These are phyloP conservation scores for Lithobates sylvaticus DNA, from an alignment of 2,797 vertebrate species.

Conservation along the genomic window DNA sequence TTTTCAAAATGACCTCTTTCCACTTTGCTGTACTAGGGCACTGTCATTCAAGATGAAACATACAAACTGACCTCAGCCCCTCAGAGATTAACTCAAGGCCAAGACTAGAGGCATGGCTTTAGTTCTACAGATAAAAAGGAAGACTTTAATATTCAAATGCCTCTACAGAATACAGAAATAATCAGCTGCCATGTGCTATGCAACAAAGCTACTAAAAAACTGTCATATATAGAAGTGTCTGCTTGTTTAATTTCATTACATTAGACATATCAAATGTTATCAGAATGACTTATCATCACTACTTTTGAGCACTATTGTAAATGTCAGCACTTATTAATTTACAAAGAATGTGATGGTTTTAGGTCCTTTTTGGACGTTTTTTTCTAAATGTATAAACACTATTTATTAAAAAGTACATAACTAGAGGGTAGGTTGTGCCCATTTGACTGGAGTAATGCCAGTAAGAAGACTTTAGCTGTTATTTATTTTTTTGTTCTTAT, in stretches of 20 bases:
- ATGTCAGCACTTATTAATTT: neutral
- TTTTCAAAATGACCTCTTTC: slow-evolving; percentile 14
- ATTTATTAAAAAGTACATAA: no score
- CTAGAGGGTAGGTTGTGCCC: no score
- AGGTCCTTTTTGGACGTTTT: neutral
- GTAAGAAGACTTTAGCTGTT: no score
- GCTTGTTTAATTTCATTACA: neutral
- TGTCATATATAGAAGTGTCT: neutral
- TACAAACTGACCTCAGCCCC: neutral
- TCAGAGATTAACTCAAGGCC: neutral
- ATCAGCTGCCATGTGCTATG: neutral
- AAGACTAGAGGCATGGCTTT: neutral
- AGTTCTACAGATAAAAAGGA: neutral
- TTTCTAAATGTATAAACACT: no score
- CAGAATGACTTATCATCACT: neutral
- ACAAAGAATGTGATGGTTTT: neutral
- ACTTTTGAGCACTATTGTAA: neutral
- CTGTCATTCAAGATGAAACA: slow-evolving; percentile 12
- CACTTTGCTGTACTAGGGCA: neutral
- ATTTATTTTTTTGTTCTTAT: no score
- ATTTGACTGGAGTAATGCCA: no score
- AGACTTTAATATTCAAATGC: slow-evolving; percentile 1
- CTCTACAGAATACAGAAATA: neutral
- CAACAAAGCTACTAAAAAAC: neutral
- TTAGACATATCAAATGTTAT: neutral